Evolutionary conservation across 2,113 vertebrate genomes (phyloP).

Genomic region (Sphyrna mokarran): DNA sequence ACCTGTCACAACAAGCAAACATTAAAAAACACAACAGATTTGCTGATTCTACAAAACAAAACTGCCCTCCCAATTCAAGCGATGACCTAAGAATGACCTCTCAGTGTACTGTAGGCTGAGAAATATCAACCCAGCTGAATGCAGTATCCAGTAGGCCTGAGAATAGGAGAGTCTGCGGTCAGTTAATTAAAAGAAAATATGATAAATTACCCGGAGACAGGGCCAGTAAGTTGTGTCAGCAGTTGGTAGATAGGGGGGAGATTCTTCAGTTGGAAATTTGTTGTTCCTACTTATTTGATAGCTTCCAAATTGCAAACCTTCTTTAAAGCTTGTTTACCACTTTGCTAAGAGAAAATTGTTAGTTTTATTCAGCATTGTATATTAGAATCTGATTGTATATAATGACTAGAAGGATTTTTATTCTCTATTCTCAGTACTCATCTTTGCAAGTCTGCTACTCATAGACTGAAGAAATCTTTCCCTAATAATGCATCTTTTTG

Average conservation of each 20-base stretch:
- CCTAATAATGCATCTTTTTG: neutral
- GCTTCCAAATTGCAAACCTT: neutral
- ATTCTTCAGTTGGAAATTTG: neutral
- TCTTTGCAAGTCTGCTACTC: neutral
- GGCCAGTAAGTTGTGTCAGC: neutral
- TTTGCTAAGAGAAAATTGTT: neutral
- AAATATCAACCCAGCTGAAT: neutral
- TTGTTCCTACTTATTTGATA: neutral
- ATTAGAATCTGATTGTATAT: neutral
- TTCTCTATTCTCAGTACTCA: neutral
- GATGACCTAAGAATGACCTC: neutral
- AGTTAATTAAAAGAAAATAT: conserved; percentile 8
- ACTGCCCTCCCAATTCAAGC: neutral
- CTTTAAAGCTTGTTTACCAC: neutral
- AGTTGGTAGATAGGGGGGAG: neutral
- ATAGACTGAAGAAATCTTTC: neutral
- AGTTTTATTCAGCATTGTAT: neutral
- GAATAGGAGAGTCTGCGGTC: neutral
- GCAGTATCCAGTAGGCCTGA: neutral
- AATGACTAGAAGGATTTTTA: neutral
- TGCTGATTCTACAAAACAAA: neutral
- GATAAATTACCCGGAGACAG: neutral
- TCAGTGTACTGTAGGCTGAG: neutral
- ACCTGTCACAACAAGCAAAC: neutral
- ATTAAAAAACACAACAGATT: neutral